Evolutionary conservation across 30 jellyfish, hydroid and myxozoan species (phyloP).

Genomic region (Mastigias papua): DNA sequence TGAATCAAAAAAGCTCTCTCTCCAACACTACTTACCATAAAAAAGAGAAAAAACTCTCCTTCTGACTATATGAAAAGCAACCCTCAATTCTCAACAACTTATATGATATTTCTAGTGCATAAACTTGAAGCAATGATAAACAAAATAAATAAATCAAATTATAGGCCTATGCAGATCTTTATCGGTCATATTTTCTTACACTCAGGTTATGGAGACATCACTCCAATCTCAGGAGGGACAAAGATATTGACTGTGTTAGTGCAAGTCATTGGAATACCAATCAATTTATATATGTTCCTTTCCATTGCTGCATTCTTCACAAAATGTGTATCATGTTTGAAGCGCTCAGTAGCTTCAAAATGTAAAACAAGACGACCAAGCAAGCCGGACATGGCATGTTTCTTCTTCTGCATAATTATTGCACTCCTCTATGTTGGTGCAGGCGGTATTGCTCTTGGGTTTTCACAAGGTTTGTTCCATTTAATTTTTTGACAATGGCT

Average conservation of each 20-base stretch:
- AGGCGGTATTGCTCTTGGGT: conserved; percentile 47
- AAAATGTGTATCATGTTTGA: conserved; percentile 12
- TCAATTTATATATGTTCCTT: conserved; percentile 28
- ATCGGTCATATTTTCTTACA: neutral
- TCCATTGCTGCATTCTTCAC: conserved; percentile 44
- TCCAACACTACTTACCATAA: no score
- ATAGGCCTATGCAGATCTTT: no score
- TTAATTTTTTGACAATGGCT: neutral
- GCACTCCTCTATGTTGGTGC: conserved; percentile 24
- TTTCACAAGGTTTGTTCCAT: conserved; percentile 15
- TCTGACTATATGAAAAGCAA: no score
- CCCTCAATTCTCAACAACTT: no score
- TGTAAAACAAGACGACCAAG: conserved; percentile 25
- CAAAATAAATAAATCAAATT: no score
- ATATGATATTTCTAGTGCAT: no score
- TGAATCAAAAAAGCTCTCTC: no score
- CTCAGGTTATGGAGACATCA: conserved; percentile 68
- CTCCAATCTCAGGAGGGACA: conserved; percentile 45
- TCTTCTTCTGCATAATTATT: conserved; percentile 23
- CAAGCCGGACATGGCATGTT: conserved; percentile 42
- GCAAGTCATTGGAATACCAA: conserved; percentile 46
- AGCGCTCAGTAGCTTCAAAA: conserved; percentile 12
- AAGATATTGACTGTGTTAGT: conserved; percentile 32
- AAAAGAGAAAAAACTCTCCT: no score
- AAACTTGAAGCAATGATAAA: no score